Percentiles rank a stretch among this genome's conserved stretches.
Evolutionary conservation across 2,888 invertebrate species (phyloP).

Genomic region (Lasius fuliginosus): DNA sequence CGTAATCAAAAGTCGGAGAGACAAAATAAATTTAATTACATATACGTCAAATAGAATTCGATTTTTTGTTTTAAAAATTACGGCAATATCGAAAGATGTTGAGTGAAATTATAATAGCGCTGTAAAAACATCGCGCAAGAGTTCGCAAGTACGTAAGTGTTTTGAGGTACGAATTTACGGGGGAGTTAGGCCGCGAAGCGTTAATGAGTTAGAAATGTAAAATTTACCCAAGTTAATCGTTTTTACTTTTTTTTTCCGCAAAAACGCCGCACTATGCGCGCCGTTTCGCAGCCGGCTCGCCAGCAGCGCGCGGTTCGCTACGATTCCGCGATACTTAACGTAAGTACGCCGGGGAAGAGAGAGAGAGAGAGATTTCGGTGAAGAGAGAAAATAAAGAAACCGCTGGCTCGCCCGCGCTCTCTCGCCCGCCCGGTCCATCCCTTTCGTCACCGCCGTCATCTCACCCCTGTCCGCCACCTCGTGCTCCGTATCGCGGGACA

Average conservation of each 20-base stretch:
- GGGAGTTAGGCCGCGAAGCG: neutral
- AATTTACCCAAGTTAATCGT: neutral
- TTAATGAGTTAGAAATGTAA: constrained; percentile 13
- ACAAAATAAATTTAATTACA: neutral
- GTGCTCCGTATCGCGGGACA: constrained; percentile 74
- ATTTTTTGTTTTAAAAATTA: neutral
- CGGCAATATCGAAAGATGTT: too few relatives aligned
- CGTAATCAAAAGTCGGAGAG: neutral
- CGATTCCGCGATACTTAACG: constrained; percentile 79
- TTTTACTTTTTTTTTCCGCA: neutral
- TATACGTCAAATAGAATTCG: neutral
- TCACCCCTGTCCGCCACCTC: constrained; percentile 52
- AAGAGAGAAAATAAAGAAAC: constrained; percentile 80
- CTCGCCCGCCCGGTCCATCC: constrained; percentile 56
- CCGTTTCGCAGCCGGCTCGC: constrained; percentile 61
- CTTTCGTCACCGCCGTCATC: constrained; percentile 31
- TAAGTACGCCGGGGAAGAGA: constrained; percentile 74
- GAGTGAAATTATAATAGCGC: neutral
- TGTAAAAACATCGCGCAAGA: neutral
- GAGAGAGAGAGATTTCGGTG: constrained; percentile 64
- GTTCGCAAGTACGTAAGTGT: neutral
- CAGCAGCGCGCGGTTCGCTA: constrained; percentile 53
- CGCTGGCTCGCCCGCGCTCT: constrained; percentile 63
- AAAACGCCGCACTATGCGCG: constrained; percentile 24
- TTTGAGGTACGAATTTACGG: neutral